phyloP scores from a whole-genome alignment of 1,140 invertebrate species.

The Drepana arcuata region DNA sequence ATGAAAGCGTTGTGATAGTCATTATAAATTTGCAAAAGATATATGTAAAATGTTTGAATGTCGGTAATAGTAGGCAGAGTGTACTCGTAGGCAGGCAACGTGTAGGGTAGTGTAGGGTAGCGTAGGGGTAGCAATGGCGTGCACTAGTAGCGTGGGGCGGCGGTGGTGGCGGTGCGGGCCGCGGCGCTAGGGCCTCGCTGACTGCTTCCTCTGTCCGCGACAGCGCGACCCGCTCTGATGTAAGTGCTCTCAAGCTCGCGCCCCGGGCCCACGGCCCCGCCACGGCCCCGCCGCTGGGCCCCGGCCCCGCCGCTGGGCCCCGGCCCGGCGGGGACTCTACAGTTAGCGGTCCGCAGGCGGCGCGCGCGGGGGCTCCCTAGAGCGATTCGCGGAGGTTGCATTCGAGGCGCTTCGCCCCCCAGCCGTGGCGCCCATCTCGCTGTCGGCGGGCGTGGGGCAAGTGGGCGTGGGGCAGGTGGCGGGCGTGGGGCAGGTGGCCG shows the following conservation, averaged over 20 bases:
- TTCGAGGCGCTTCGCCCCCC: constrained; percentile 81
- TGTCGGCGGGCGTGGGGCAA: constrained; percentile 84
- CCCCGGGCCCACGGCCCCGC: constrained; percentile 1
- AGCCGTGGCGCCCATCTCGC: constrained; percentile 78
- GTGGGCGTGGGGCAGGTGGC: constrained; percentile 78
- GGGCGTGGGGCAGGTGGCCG: constrained; percentile 82
- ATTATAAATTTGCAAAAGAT: no score
- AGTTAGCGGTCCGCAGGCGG: constrained; percentile 49
- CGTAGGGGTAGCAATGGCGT: no score
- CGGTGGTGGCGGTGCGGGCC: constrained; percentile 20
- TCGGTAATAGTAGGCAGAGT: no score
- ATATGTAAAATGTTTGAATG: no score
- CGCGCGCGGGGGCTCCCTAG: constrained; percentile 76
- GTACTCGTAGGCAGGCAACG: no score
- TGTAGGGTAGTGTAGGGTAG: no score
- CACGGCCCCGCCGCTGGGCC: constrained; percentile 8
- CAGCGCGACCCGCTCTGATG: constrained; percentile 64
- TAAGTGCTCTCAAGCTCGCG: constrained; percentile 28
- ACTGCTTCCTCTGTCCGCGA: constrained; percentile 26
- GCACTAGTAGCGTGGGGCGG: constrained; percentile 16
- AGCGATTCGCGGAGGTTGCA: constrained; percentile 78
- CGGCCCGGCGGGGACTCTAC: background rate
- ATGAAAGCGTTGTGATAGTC: no score
- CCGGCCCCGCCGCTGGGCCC: background rate
- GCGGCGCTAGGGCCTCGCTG: constrained; percentile 20